phyloP scores from a whole-genome alignment of 1,140 invertebrate species.

The Drosophila bipectinata region DNA sequence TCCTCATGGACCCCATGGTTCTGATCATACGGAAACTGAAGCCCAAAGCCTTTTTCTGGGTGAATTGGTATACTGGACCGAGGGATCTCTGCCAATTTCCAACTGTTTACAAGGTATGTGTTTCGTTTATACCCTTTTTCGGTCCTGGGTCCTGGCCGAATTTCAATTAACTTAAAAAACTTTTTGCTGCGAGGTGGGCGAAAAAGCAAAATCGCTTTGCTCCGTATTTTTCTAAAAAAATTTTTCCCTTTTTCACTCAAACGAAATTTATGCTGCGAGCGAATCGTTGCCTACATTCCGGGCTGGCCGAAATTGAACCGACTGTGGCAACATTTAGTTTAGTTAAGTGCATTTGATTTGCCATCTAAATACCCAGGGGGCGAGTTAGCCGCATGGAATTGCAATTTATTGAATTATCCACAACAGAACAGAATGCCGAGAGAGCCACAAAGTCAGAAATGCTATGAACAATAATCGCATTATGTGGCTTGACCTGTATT shows the following conservation, averaged over 20 bases:
- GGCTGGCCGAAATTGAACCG: slow-evolving; percentile 6
- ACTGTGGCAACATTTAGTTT: slow-evolving; percentile 62
- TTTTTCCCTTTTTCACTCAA: slow-evolving; percentile 45
- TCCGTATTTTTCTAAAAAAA: slow-evolving; percentile 28
- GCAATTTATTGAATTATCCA: slow-evolving; percentile 76
- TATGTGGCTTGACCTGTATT: slow-evolving; percentile 24
- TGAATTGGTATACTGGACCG: background rate
- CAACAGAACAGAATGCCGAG: slow-evolving; percentile 4
- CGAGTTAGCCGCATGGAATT: slow-evolving; percentile 59
- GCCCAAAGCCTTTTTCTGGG: slow-evolving; percentile 40
- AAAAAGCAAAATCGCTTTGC: slow-evolving; percentile 23
- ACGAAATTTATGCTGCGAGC: slow-evolving; percentile 39
- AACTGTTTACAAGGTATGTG: background rate
- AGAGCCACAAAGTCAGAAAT: slow-evolving; percentile 31
- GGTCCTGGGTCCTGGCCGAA: slow-evolving; percentile 6
- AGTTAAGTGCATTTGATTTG: slow-evolving; percentile 81
- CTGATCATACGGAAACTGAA: slow-evolving; percentile 38
- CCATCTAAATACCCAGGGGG: slow-evolving; percentile 35
- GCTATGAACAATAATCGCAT: slow-evolving; percentile 70
- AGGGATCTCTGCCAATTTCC: background rate
- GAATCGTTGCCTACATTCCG: slow-evolving; percentile 61
- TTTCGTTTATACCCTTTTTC: slow-evolving; percentile 5
- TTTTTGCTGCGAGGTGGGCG: slow-evolving; percentile 26
- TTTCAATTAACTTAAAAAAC: slow-evolving; percentile 81
- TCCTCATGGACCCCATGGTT: slow-evolving; percentile 12